Evolutionary conservation across 2,113 vertebrate species (phyloP).

Genomic region (Cyanistes caeruleus): DNA sequence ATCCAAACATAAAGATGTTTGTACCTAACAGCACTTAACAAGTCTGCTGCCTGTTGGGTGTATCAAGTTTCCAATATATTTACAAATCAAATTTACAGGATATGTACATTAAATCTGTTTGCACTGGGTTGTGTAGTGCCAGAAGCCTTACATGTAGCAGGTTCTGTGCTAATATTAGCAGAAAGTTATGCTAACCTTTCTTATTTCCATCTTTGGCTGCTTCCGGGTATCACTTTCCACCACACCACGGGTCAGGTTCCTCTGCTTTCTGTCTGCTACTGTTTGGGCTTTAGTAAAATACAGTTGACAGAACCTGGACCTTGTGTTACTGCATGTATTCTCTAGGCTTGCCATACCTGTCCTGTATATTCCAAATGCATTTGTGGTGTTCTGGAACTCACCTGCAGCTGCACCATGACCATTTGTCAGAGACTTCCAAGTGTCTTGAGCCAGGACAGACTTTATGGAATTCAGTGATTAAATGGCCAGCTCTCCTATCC

Average conservation of each 20-base stretch:
- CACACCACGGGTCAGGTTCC: neutral
- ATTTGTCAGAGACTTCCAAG: neutral
- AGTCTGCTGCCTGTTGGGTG: neutral
- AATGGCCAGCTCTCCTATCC: neutral
- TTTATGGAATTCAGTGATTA: neutral
- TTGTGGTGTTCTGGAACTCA: neutral
- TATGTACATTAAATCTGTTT: neutral
- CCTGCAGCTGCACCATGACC: neutral
- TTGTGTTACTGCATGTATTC: neutral
- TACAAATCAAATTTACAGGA: constrained; percentile 28
- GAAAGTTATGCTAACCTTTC: constrained; percentile 7
- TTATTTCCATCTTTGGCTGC: neutral
- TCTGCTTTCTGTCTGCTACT: neutral
- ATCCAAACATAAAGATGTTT: neutral
- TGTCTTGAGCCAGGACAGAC: neutral
- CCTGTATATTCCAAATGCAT: neutral
- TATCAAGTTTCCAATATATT: constrained; percentile 5
- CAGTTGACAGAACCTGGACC: neutral
- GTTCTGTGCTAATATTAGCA: constrained; percentile 35
- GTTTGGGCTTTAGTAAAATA: neutral
- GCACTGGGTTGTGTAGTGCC: neutral
- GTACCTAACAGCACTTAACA: neutral
- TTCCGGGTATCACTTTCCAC: neutral
- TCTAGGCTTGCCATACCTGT: neutral
- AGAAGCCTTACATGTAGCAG: neutral